Evolutionary conservation across 2,888 invertebrate genomes (phyloP), one percentile per base, ranked within the genome.

Genomic region (Actias luna): DNA sequence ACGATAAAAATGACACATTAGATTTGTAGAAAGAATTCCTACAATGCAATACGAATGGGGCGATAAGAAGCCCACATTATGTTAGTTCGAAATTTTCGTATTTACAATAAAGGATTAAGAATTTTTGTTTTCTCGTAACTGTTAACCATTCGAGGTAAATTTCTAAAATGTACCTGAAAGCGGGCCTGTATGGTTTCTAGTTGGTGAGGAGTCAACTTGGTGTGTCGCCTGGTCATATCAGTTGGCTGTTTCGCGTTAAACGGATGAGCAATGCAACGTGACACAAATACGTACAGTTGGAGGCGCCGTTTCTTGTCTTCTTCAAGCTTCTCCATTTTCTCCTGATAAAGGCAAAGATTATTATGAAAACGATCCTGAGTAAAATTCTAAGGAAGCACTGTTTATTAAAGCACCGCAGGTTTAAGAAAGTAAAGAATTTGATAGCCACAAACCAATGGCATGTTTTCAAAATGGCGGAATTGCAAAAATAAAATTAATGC

Each of bases 231-330:
- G 2, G 98, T 98, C 98, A 99, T 98, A 86, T 99, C 99, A 8
- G 98, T 99, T 0, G 99, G 98, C 85, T 99, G 99, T 90, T 99
- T 99, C 14, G 99, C 99, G 92, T 99, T 99, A 93, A 99, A 99
- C 8, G 99, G 99, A 93, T 99, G 99, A 8, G 99, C 98, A 80
- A 99, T 96, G 90, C 99, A 99, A 83, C 99, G 94, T 70, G 99
- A 98, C 71, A 99, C 98, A 88, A 99, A 99, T 70, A 99, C 99
- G 91, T 99, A 99, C 50, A 99, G 93, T 85, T 99, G 99, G 65
- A 99, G 95, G 66, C 98, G 95, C 67, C 96, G 95, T 85, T 99
- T 99, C 69, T 99, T 95, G 78, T 99, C 98, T 82, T 99, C 99
- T 88, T 99, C 99, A 83, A 99, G 96, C 67, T 97, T 95, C 84